Base-by-base conservation (phyloP, 1,140 invertebrate genomes). In the Sipha flava region DNA sequence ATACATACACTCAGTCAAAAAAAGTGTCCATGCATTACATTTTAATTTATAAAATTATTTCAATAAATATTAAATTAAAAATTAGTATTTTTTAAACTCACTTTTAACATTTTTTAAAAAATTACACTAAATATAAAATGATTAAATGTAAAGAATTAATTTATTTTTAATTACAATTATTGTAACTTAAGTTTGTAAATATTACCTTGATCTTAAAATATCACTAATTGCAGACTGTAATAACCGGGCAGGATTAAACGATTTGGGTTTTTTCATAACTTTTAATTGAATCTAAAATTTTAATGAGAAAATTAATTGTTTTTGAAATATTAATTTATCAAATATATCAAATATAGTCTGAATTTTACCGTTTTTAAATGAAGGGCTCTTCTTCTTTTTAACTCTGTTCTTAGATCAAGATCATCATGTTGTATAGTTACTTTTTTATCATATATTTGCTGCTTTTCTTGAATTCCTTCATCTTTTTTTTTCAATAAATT, bases 161-260 rank as follows among this genome's bases (percentile, higher is more conserved):
- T 4, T 40, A 6, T 40, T 10, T 6, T 40, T 40, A 40, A 6
- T 40, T 23, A 26, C 6, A 21, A 59, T 7, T 2, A 59, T 23
- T n/a, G n/a, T n/a, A n/a, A n/a, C n/a, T n/a, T n/a, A n/a, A n/a
- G n/a, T n/a, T n/a, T n/a, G n/a, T n/a, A 2, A 21, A 37, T 73
- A 14, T 26, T 77, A 77, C 73, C 73, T 77, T 43, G 73, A 37
- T 29, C 73, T 52, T 59, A 77, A 52, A 43, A 77, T 52, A 23
- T 52, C 52, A 59, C 73, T 77, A 29, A 77, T 77, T 40, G 73
- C 73, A 18, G 73, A 77, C 23, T 77, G 73, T 47, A 77, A 57
- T 77, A 77, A 59, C n/a, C 73, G 52, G 1, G 73, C 73, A 57
- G 73, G 73, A 77, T 77, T 59, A 57, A 77, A 77, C 26, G 73